These are phyloP conservation scores for Platygyra sinensis DNA, from an alignment of 64 coral and sea anemone species.

Conservation along the genomic window DNA sequence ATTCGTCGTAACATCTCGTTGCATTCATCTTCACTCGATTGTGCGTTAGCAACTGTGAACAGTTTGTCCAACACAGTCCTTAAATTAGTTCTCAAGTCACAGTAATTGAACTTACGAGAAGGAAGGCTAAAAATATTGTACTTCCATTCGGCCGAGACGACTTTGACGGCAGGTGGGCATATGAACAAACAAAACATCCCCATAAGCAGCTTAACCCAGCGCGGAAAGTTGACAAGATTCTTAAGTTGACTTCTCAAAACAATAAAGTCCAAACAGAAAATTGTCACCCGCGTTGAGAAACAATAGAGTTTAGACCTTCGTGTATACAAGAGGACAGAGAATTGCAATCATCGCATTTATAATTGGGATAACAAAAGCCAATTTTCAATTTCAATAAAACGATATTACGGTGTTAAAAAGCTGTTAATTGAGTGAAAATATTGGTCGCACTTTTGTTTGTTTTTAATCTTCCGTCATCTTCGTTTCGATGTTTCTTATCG, in stretches of 20 bases:
- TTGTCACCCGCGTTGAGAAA: neutral
- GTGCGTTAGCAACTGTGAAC: neutral
- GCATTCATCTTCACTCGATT: neutral
- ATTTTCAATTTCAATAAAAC: constrained; percentile 1
- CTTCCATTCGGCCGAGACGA: neutral
- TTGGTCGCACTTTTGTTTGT: neutral
- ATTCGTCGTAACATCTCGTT: constrained; percentile 30
- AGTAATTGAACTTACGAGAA: neutral
- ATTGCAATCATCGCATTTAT: neutral
- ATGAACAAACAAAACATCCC: neutral
- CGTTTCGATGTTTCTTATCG: neutral
- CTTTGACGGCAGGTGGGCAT: neutral
- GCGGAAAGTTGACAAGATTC: neutral
- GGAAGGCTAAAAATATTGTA: neutral
- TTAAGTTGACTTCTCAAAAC: neutral
- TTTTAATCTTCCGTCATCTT: neutral
- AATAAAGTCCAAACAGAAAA: neutral
- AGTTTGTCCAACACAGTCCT: neutral
- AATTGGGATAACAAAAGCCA: constrained; percentile 21
- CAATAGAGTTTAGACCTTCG: neutral
- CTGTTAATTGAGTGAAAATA: neutral
- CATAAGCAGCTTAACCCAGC: constrained; percentile 7
- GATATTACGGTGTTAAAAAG: neutral
- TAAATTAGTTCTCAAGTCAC: neutral
- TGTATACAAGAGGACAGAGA: neutral